Percentiles rank a stretch among this genome's conserved stretches.
Evolutionary conservation across 2,888 invertebrate species (phyloP).

Genomic region (Scaptomyza flava): DNA sequence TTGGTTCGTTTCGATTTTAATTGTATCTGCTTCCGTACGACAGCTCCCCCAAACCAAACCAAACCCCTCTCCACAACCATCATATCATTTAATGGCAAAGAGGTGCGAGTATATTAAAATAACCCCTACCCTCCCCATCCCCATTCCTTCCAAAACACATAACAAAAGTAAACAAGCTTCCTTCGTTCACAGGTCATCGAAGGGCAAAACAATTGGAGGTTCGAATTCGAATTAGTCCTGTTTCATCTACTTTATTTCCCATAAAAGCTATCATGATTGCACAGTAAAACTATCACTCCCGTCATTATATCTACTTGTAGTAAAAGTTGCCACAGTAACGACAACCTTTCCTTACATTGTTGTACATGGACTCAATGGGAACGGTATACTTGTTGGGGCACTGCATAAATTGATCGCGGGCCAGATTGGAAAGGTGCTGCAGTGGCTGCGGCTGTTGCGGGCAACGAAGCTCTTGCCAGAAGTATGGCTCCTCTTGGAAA

Average conservation of each 20-base stretch:
- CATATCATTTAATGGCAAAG: slow-evolving; percentile 32
- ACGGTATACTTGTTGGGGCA: slow-evolving; percentile 41
- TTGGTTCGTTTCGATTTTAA: slow-evolving; percentile 70
- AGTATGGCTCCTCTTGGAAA: slow-evolving; percentile 2
- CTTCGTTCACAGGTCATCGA: slow-evolving; percentile 56
- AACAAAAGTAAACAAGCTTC: slow-evolving; percentile 3
- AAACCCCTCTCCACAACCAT: background rate
- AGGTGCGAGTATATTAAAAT: slow-evolving; percentile 68
- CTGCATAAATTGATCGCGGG: background rate
- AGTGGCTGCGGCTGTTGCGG: background rate
- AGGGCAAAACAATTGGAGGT: slow-evolving; percentile 35
- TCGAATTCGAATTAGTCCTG: background rate
- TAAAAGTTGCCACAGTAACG: slow-evolving; percentile 66
- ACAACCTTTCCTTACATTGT: slow-evolving; percentile 9
- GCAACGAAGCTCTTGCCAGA: background rate
- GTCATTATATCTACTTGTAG: slow-evolving; percentile 20
- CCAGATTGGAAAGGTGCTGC: slow-evolving; percentile 1
- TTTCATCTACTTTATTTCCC: background rate
- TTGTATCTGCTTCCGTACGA: slow-evolving; percentile 57
- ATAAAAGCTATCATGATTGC: background rate
- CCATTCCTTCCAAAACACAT: background rate
- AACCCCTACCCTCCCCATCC: slow-evolving; percentile 1
- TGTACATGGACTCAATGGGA: slow-evolving; percentile 35
- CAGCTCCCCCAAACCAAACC: slow-evolving; percentile 6
- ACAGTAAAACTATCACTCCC: background rate